A percentile compares a stretch with the other conserved stretches of the same genome.
Conservation (phyloP, 2,888 invertebrate species). For the Chloroclysta siterata region DNA sequence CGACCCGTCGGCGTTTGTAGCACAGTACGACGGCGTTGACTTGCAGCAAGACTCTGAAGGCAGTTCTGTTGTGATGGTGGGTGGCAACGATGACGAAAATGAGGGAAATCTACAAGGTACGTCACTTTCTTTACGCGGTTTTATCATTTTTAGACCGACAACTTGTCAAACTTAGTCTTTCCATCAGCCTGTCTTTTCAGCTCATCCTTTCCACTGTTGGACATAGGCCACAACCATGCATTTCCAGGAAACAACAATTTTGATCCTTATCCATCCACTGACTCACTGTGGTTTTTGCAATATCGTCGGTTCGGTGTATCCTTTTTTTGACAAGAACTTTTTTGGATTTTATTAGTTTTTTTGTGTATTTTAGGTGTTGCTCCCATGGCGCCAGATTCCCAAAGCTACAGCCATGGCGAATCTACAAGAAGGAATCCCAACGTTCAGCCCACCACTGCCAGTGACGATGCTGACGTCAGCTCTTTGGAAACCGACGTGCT, state of each 20-base stretch:
- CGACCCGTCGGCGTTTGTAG: slow-evolving; percentile 59
- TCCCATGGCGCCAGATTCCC: slow-evolving; percentile 15
- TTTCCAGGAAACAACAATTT: no score
- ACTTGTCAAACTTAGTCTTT: no score
- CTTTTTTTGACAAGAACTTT: not conserved
- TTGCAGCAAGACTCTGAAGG: slow-evolving; percentile 47
- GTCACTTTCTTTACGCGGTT: not conserved
- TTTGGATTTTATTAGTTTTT: not conserved
- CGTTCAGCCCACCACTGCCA: slow-evolving; percentile 41
- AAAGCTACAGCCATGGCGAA: slow-evolving; percentile 31
- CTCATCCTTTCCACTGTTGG: no score
- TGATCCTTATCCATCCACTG: no score
- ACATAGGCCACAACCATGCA: no score
- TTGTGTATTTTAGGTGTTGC: slow-evolving; percentile 1
- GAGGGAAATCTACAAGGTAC: slow-evolving; percentile 14
- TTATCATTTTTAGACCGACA: no score
- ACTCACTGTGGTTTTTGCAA: no score
- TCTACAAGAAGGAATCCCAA: slow-evolving; percentile 22
- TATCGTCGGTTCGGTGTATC: no score
- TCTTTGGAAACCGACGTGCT: slow-evolving; percentile 70
- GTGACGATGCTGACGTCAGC: slow-evolving; percentile 76
- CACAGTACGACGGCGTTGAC: slow-evolving; percentile 49
- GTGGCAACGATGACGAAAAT: slow-evolving; percentile 13
- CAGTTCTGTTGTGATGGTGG: slow-evolving; percentile 39
- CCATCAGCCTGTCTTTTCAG: no score